Conservation (phyloP, 2,797 vertebrate genomes). For the Astyanax mexicanus region DNA sequence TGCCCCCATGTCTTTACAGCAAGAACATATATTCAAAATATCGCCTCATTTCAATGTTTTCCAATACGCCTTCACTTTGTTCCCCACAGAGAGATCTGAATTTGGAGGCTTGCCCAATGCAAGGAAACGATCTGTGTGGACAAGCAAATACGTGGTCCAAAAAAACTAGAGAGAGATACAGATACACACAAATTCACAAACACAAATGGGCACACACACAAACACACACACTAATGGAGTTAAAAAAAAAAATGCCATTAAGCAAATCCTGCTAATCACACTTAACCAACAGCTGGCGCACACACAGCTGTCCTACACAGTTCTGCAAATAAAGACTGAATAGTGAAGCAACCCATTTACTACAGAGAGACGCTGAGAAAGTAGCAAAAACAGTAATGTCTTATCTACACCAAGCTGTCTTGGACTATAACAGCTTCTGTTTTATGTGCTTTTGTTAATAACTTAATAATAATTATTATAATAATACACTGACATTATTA, state of each 20-base stretch:
- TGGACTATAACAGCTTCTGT: too few relatives aligned
- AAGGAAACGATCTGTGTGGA: background rate
- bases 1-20: background rate
- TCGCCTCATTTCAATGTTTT: background rate
- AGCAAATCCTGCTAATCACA: conserved; percentile 51
- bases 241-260: conserved; percentile 45
- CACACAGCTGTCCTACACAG: conserved; percentile 47
- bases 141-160: background rate
- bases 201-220: conserved; percentile 41
- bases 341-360: conserved; percentile 26
- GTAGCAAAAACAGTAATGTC: background rate
- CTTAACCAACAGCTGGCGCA: conserved; percentile 49
- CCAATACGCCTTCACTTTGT: background rate
- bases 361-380: background rate
- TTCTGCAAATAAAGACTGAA: conserved; percentile 36
- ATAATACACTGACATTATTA: too few relatives aligned
- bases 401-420: too few relatives aligned
- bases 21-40: background rate
- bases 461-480: too few relatives aligned
- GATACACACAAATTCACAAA: conserved; percentile 13
- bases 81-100: conserved; percentile 14
- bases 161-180: background rate
- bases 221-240: conserved; percentile 28
- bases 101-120: conserved; percentile 25
- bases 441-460: too few relatives aligned